These are phyloP conservation scores for Liasis olivaceus DNA, from an alignment of 2,797 vertebrate genomes.

Conservation along the genomic window DNA sequence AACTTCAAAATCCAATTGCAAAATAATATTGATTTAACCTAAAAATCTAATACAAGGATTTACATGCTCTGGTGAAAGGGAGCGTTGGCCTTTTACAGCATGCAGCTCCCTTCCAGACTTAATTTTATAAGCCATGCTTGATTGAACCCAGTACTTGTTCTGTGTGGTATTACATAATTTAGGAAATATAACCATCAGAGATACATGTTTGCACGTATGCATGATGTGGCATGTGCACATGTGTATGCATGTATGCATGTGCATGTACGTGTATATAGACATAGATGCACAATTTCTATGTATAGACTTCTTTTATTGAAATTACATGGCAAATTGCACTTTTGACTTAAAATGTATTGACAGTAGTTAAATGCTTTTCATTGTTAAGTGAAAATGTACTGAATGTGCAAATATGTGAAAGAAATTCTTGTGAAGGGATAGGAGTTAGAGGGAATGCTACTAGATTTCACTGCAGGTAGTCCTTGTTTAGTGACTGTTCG, in stretches of 20 bases:
- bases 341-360: neutral
- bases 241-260: too few relatives aligned
- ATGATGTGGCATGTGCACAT: neutral
- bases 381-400: neutral
- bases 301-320: neutral
- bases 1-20: conserved; percentile 62
- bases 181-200: conserved; percentile 42
- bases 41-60: conserved; percentile 68
- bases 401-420: neutral
- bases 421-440: neutral
- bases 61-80: conserved; percentile 54
- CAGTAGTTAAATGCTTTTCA: neutral
- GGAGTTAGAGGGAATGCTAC: neutral
- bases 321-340: neutral
- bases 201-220: neutral
- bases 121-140: conserved; percentile 73
- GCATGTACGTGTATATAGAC: neutral
- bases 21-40: conserved; percentile 73
- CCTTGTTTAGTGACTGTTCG: neutral
- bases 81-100: conserved; percentile 67
- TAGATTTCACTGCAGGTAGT: neutral
- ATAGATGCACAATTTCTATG: neutral
- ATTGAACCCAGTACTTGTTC: conserved; percentile 70
- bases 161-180: conserved; percentile 73
- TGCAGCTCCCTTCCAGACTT: conserved; percentile 71